Conservation (phyloP, 2,888 invertebrate genomes). For the Chloroclysta siterata region DNA sequence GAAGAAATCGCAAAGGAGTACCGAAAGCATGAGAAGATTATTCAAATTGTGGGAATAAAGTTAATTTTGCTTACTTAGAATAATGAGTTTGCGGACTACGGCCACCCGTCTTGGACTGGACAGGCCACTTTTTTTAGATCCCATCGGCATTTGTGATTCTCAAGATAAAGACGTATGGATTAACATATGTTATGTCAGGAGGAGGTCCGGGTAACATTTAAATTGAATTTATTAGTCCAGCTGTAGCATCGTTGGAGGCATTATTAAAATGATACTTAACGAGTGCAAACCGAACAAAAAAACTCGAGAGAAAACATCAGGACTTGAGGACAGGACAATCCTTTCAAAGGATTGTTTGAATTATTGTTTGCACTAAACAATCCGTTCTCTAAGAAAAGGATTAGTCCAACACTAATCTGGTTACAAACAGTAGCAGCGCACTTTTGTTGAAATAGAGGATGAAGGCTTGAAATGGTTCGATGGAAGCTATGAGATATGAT, state of each 20-base stretch:
- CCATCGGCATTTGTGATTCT: constrained; percentile 78
- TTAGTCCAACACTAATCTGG: constrained; percentile 66
- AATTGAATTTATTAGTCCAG: constrained; percentile 83
- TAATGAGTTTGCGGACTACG: constrained; percentile 73
- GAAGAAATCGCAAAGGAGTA: constrained; percentile 42
- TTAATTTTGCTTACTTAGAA: constrained; percentile 83
- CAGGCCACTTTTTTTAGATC: constrained; percentile 66
- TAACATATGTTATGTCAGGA: constrained; percentile 83
- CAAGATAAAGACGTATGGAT: constrained; percentile 83
- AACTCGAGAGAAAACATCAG: constrained; percentile 12
- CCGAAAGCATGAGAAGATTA: constrained; percentile 48
- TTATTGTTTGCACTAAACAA: constrained; percentile 48
- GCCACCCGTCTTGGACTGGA: constrained; percentile 81
- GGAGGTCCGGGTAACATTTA: constrained; percentile 79
- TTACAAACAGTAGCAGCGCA: constrained; percentile 74
- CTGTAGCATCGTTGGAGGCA: constrained; percentile 73
- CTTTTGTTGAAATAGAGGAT: constrained; percentile 53
- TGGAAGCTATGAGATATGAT: constrained; percentile 57
- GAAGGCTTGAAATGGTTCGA: constrained; percentile 58
- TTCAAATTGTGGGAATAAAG: constrained; percentile 84
- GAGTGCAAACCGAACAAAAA: constrained; percentile 40
- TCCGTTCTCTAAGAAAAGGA: constrained; percentile 67
- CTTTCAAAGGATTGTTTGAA: constrained; percentile 18
- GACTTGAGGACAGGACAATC: constrained; percentile 15
- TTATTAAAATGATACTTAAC: constrained; percentile 51